Percentiles rank a stretch among this genome's conserved stretches.
phyloP scores from a whole-genome alignment of 35 echinoderm and acorn worm species.

The Lytechinus variegatus region DNA sequence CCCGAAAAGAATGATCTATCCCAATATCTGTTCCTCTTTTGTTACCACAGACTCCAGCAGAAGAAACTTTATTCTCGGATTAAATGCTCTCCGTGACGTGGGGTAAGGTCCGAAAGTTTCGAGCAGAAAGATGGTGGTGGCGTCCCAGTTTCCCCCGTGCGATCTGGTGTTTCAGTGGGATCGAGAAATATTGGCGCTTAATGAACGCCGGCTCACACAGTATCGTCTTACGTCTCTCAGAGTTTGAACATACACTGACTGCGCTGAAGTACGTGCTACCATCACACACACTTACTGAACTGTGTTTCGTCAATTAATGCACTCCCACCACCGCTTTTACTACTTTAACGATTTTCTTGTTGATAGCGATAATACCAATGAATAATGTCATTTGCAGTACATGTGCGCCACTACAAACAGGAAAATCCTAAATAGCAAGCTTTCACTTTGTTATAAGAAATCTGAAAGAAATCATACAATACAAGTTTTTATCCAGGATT shows the following conservation, averaged over 20 bases:
- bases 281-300: neutral
- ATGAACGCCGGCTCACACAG: conserved; percentile 25
- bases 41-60: neutral
- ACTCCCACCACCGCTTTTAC: neutral
- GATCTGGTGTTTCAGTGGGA: conserved; percentile 15
- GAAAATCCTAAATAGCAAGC: neutral
- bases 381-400: neutral
- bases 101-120: neutral
- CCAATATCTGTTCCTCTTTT: neutral
- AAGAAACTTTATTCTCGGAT: neutral
- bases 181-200: neutral
- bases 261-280: neutral
- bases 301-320: neutral
- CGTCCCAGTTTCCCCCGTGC: neutral
- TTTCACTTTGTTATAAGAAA: neutral
- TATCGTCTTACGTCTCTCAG: conserved; percentile 2
- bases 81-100: conserved; percentile 10
- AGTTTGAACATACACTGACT: neutral
- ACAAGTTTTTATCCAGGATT: neutral
- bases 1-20: neutral
- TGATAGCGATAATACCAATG: neutral
- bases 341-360: neutral
- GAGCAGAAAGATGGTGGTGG: neutral
- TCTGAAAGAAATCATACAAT: neutral
- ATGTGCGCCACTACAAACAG: neutral